Percentiles rank a stretch among this genome's conserved stretches.
Evolutionary conservation across 2,888 invertebrate genomes (phyloP).

Genomic region (Hermaeophaga mercurialis): DNA sequence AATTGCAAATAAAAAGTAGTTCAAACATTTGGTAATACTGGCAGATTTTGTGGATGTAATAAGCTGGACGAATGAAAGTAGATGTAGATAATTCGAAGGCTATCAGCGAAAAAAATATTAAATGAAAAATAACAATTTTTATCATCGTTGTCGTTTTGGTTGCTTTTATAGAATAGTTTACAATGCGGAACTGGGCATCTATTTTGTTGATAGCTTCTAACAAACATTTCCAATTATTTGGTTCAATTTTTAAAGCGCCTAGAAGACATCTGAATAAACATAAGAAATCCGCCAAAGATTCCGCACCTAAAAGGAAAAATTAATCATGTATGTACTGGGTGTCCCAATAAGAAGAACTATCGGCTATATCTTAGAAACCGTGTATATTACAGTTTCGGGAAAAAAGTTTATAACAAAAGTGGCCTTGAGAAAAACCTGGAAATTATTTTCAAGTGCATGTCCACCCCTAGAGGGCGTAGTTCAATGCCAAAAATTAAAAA

Average conservation of each 20-base stretch:
- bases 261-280: constrained; percentile 8
- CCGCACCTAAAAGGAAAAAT: constrained; percentile 13
- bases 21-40: constrained; percentile 23
- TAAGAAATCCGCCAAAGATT: constrained; percentile 10
- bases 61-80: not conserved
- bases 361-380: too few species aligned
- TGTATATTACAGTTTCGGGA: too few species aligned
- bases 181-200: constrained; percentile 1
- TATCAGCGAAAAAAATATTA: not conserved
- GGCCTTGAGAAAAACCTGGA: too few species aligned
- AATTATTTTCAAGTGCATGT: too few species aligned
- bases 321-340: not conserved
- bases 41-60: constrained; percentile 10
- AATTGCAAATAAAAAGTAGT: constrained; percentile 13
- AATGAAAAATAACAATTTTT: constrained; percentile 1
- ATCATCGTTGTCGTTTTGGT: not conserved
- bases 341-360: too few species aligned
- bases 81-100: not conserved
- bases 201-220: not conserved
- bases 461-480: too few species aligned
- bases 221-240: constrained; percentile 14
- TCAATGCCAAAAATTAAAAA: too few species aligned
- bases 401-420: too few species aligned
- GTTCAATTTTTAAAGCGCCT: constrained; percentile 8
- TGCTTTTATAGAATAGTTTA: not conserved